phyloP scores from a whole-genome alignment of 2,888 invertebrate genomes.

The Ichneumoninae sp. region DNA sequence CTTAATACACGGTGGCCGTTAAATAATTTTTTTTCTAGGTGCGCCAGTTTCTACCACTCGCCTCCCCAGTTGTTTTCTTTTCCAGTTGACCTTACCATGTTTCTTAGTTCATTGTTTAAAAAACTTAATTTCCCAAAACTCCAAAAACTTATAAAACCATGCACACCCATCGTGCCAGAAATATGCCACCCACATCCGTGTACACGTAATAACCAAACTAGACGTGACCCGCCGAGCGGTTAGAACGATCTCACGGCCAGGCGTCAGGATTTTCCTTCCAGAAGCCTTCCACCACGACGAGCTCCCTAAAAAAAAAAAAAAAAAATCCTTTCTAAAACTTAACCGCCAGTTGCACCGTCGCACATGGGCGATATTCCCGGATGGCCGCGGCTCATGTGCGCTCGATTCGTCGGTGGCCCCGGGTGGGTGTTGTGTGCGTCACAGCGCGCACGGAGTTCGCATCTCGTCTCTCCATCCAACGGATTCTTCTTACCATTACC shows the following conservation, averaged over 20 bases:
- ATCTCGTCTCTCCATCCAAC: conserved; percentile 39
- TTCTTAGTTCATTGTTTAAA: too few species aligned
- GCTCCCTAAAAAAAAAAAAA: conserved; percentile 9
- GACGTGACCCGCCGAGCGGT: not conserved
- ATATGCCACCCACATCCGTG: not conserved
- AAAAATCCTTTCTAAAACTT: conserved; percentile 38
- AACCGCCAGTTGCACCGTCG: conserved; percentile 22
- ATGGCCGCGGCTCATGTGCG: conserved; percentile 48
- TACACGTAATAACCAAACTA: not conserved
- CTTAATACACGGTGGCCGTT: too few species aligned
- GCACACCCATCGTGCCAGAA: too few species aligned
- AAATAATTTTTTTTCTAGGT: too few species aligned
- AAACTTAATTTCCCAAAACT: too few species aligned
- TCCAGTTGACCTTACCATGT: too few species aligned
- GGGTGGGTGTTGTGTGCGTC: conserved; percentile 42
- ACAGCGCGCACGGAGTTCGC: conserved; percentile 33
- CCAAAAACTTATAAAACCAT: too few species aligned
- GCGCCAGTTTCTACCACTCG: not conserved
- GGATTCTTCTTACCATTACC: conserved; percentile 68
- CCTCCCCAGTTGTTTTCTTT: too few species aligned
- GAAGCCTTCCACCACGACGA: conserved; percentile 1
- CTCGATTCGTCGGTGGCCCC: conserved; percentile 10
- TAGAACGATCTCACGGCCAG: not conserved
- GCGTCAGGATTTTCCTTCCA: not conserved
- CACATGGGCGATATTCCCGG: conserved; percentile 48